phyloP scores from a whole-genome alignment of 2,888 invertebrate genomes.

The Cremastinae sp. region DNA sequence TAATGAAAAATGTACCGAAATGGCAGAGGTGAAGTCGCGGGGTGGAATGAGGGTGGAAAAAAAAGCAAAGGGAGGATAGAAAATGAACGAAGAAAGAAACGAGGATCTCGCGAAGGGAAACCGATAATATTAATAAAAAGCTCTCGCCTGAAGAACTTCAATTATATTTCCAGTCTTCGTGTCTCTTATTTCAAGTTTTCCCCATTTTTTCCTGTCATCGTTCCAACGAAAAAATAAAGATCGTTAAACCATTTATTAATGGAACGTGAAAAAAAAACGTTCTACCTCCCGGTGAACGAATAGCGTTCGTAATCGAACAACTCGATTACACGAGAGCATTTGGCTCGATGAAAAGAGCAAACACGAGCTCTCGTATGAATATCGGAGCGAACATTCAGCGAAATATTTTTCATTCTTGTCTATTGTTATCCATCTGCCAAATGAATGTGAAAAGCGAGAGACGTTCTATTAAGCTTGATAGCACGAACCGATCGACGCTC shows the following conservation, averaged over 20 bases:
- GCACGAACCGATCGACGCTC: constrained; percentile 43
- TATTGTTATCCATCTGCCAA: constrained; percentile 29
- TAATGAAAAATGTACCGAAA: constrained; percentile 51
- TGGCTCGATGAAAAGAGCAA: constrained; percentile 67
- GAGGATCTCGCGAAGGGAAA: constrained; percentile 51
- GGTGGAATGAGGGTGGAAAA: constrained; percentile 34
- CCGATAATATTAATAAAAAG: constrained; percentile 70
- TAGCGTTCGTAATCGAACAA: constrained; percentile 37
- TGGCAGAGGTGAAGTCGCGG: constrained; percentile 10
- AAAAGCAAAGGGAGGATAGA: constrained; percentile 30
- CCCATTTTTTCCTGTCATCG: background rate
- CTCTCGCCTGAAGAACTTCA: constrained; percentile 61
- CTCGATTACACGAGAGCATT: constrained; percentile 24
- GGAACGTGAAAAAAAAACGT: no score
- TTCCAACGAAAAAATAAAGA: background rate
- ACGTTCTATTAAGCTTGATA: constrained; percentile 62
- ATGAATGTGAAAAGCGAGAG: constrained; percentile 25
- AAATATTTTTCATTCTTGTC: constrained; percentile 69
- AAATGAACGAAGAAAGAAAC: constrained; percentile 27
- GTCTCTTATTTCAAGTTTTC: background rate
- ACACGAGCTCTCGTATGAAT: constrained; percentile 73
- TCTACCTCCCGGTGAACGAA: constrained; percentile 3
- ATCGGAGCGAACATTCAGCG: constrained; percentile 71
- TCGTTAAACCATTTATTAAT: background rate
- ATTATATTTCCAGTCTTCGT: constrained; percentile 70